Evolutionary conservation across 2,888 invertebrate species (phyloP), one percentile per base, ranked within the genome.

Genomic region (Trichogramma dendrolimi): DNA sequence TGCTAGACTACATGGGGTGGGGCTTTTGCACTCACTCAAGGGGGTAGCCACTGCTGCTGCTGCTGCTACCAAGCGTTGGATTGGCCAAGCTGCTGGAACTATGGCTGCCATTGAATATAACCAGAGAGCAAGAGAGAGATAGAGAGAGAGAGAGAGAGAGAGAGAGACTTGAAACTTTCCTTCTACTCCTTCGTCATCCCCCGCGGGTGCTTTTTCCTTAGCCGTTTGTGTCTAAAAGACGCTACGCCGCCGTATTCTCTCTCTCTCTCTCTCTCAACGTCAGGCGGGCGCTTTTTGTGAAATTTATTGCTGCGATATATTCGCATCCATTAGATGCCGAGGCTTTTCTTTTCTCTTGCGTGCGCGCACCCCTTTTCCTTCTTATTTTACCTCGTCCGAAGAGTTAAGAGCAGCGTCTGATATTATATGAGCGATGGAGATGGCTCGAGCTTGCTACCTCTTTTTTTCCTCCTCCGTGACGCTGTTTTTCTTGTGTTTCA

Each of bases 261-360:
- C 42, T 42, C 7, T 7, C 53, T n/a, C 10, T 43, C 43, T 41
- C 6, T 27, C 56, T 40, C 49, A 27, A 10, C n/a, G 27, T 27
- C 27, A 27, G 27, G 27, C 27, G 27, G 64, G 64, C 65, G 73
- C 73, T 79, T 78, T 78, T 79, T 76, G 72, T 72, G 70, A 74
- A 79, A 77, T 79, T 79, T 79, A 79, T 79, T 77, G 72, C 79
- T 48, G 73, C 77, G 75, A 79, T 79, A 79, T 79, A 79, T 79
- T 79, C 78, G 72, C 79, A 75, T 79, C 79, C 78, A 78, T 79
- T 79, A 77, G 78, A 75, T 73, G 73, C 70, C 72, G 14, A 11
- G 56, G 43, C 48, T 50, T 41, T 55, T 54, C 55, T 55, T 50
- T 27, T 71, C 71, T 71, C 71, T 73, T 27, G 73, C 73, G 71